Evolutionary conservation across 2,113 vertebrate species (phyloP), one percentile per base, ranked within the genome.

Genomic region (Stictonetta naevosa): DNA sequence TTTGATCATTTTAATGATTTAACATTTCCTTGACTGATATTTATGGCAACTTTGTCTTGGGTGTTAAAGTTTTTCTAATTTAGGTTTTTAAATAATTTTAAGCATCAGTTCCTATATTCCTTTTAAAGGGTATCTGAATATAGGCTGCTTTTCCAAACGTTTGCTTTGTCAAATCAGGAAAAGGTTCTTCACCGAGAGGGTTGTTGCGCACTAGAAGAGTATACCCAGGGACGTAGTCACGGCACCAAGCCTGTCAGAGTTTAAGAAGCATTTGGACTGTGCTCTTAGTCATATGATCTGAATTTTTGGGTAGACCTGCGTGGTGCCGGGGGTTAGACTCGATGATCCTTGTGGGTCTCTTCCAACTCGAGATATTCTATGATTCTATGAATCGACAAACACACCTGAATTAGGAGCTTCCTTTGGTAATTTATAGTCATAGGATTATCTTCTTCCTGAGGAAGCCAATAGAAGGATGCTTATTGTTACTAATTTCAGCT

Each of bases 1-100:
- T 88, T 71, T 88, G 50, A 90, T 83, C 52, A 60, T 92, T 94
- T 96, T 80, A 93, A 88, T 72, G 88, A 91, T 96, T 93, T 94
- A 71, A 60, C 11, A 56, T 96, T 93, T 94, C 83, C 77, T 86
- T 78, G 52, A 60, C 38, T 94, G 92, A 86, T 36, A 95, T 81
- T 92, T 63, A 60, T 75, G 80, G 81, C 69, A 92, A 52, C 52
- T 64, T 46, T 72, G 11, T 92, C 80, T 75, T 58, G 28, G 12
- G 8, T 55, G 52, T 79, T 88, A 36, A 88, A 73, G 4, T 33
- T 82, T 46, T 76, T 71, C 64, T 9, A 59, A 77, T 93, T 77
- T 46, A 7, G 14, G 73, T 86, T 82, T 77, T 46, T 0, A 0
- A 80, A 81, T 71, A 67, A 81, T 90, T 83, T 93, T 58, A 26